These are phyloP conservation scores for Spodoptera litura DNA, from an alignment of 1,140 invertebrate genomes.

Conservation along the genomic window DNA sequence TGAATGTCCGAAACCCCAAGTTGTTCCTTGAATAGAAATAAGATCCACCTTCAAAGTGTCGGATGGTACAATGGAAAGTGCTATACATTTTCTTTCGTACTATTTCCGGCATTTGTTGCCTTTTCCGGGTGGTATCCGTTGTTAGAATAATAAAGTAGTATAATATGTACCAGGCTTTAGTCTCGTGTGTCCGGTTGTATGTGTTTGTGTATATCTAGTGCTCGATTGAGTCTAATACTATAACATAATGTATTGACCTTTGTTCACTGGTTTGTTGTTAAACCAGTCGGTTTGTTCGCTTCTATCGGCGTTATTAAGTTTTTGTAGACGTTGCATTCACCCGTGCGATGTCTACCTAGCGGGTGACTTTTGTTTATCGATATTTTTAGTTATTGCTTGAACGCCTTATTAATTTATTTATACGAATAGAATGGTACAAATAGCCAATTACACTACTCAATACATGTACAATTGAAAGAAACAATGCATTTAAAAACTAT, in stretches of 20 bases:
- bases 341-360: not conserved
- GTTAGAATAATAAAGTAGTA: constrained; percentile 22
- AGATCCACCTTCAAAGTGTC: constrained; percentile 31
- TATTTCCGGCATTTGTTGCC: constrained; percentile 27
- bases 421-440: no score
- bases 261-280: constrained; percentile 37
- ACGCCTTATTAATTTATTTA: no score
- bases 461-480: no score
- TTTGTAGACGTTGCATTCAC: not conserved
- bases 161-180: constrained; percentile 25
- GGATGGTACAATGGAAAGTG: constrained; percentile 33
- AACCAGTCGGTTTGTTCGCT: constrained; percentile 21
- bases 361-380: not conserved
- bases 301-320: not conserved
- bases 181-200: constrained; percentile 20
- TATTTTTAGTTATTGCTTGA: not conserved
- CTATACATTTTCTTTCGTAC: constrained; percentile 34
- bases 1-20: constrained; percentile 20
- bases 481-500: no score
- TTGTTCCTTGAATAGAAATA: constrained; percentile 30
- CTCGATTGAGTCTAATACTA: constrained; percentile 38
- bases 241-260: constrained; percentile 42
- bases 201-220: not conserved
- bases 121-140: constrained; percentile 13
- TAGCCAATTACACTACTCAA: no score